Evolutionary conservation across 2,113 vertebrate genomes (phyloP).

Genomic region (Oreochromis spilurus): DNA sequence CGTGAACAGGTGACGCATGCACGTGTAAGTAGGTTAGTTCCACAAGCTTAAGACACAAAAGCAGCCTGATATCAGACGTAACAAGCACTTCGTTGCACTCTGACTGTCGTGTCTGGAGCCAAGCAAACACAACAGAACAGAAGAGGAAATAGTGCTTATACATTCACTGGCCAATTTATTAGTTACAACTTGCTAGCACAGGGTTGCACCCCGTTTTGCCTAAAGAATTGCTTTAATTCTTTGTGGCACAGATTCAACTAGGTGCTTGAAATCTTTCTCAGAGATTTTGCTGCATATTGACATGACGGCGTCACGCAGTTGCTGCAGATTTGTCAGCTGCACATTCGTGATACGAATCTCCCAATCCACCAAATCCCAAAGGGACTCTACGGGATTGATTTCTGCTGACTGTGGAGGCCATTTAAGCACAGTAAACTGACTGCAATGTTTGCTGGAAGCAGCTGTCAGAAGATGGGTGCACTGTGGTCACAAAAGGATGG

Average conservation of each 20-base stretch:
- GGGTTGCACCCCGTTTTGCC: neutral
- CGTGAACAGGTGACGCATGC: neutral
- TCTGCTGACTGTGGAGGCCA: neutral
- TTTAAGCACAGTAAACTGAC: neutral
- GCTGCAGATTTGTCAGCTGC: neutral
- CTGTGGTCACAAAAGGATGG: neutral
- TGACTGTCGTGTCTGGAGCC: neutral
- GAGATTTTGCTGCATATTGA: neutral
- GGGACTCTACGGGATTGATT: neutral
- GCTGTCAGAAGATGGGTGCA: neutral
- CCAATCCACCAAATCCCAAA: neutral
- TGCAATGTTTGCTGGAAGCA: neutral
- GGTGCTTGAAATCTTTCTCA: neutral
- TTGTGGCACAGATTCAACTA: neutral
- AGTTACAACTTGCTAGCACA: neutral
- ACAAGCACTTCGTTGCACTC: neutral
- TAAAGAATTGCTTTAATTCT: neutral
- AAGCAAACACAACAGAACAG: neutral
- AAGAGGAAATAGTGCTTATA: neutral
- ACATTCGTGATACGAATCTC: neutral
- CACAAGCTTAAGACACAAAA: neutral
- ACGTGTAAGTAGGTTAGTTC: neutral
- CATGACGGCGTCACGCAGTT: neutral
- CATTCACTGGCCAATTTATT: neutral
- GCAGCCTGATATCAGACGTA: neutral